Percentiles rank a stretch among this genome's conserved stretches.
These are phyloP conservation scores for Lasius fuliginosus DNA, from an alignment of 2,888 invertebrate genomes.

Conservation along the genomic window DNA sequence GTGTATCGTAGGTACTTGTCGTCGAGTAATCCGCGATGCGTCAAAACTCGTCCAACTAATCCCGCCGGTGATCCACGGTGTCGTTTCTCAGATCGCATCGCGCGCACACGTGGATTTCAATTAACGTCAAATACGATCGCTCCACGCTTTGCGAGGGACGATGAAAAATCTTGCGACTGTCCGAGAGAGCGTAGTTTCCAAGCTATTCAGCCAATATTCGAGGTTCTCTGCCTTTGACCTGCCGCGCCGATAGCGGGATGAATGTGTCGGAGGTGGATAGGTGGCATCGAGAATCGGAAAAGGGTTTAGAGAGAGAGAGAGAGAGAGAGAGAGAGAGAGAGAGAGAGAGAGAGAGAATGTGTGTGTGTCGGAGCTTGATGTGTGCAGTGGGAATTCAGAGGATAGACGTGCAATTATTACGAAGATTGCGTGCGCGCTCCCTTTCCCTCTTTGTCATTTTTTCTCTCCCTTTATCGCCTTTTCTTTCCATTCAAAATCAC, in stretches of 20 bases:
- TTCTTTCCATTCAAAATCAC: background rate
- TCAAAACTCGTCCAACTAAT: constrained; percentile 4
- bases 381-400: constrained; percentile 49
- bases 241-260: constrained; percentile 41
- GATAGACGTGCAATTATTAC: constrained; percentile 69
- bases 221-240: constrained; percentile 35
- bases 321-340: background rate
- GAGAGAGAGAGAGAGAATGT: background rate
- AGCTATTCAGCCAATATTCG: constrained; percentile 20
- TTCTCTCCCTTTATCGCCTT: constrained; percentile 8
- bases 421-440: constrained; percentile 58
- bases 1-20: background rate
- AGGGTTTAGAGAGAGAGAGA: constrained; percentile 61
- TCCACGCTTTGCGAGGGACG: constrained; percentile 3
- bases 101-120: constrained; percentile 40
- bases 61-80: background rate
- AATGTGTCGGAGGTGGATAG: constrained; percentile 62
- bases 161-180: constrained; percentile 46
- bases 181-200: constrained; percentile 23
- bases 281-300: constrained; percentile 72
- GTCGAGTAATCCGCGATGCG: constrained; percentile 5
- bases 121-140: constrained; percentile 35
- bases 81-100: constrained; percentile 40
- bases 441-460: constrained; percentile 31
- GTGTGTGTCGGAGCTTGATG: constrained; percentile 34